Evolutionary conservation across 1,140 invertebrate genomes (phyloP), one percentile per base, ranked within the genome.

Genomic region (Carposina sasakii): DNA sequence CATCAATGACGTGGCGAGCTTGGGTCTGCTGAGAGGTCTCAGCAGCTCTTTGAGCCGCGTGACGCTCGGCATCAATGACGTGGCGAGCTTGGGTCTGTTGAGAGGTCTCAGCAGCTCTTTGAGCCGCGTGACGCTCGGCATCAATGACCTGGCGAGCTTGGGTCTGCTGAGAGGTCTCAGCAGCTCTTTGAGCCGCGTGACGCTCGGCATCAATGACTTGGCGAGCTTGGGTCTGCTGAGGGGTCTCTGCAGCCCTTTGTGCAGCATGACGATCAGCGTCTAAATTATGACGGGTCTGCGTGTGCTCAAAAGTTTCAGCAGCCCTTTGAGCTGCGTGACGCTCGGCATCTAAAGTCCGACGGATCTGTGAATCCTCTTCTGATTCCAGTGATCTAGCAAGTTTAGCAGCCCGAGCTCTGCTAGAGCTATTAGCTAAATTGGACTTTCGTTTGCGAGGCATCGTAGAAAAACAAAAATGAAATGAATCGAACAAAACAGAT

Each of bases 331-430:
- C 2, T 39, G 20, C 34, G 34, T 48, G 46, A 17, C 46, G 34
- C 17, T 48, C 22, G 16, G 52, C 33, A 37, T 49, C 47, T 28
- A 43, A 19, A n/a, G 9, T 10, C 31, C 21, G 46, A 1, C 47
- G 26, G 1, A 33, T 40, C 23, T 40, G 43, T 23, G 15, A 40
- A 12, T 52, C 3, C 41, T 56, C 55, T 50, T 52, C 45, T 34
- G 43, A 52, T 26, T 63, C 63, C 33, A 49, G 53, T 15, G 16
- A 43, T 60, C 54, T 52, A 54, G 54, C 51, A 40, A 59, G 2
- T 60, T 54, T 57, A 2, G 23, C 24, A 51, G 53, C 30, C 1
- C 49, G 45, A 59, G 48, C 52, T 44, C 47, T 48, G 49, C 42
- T 48, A 44, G 48, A 61, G 22, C 48, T 57, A 40, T 26, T 19